Base-by-base conservation (phyloP, 2,797 vertebrate species). In the Sitta carolinensis region DNA sequence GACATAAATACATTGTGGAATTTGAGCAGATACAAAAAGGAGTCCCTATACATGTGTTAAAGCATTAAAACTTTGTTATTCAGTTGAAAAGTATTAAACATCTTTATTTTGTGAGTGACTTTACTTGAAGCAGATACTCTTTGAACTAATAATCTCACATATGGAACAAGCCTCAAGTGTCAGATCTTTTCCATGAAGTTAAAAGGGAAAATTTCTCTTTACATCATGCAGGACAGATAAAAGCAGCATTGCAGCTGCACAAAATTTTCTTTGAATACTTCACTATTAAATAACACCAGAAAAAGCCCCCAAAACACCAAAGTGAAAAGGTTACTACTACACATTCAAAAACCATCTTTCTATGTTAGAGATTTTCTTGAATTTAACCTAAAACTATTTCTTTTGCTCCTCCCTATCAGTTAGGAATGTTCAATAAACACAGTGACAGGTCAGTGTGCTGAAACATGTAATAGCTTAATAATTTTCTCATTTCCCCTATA, bases 301-400 rank as follows among this genome's bases (percentile, higher is more conserved):
- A 55, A 70, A 69, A 58, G 58, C 4, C 0, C 48, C 19, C 61
- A n/a, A 74, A 34, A 3, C 3, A 4, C 3, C 5, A 1, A 68
- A 73, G 16, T 8, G 62, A 26, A 69, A 83, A 57, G 6, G 13
- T 30, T 83, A 75, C 7, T 68, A 16, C 27, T 67, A 9, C 38
- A 70, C 7, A 59, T 36, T 36, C 32, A 59, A 38, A 67, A 87
- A 55, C 8, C 6, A 5, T 40, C 16, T 58, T 27, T 34, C 3
- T 76, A 1, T 82, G 16, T 45, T 67, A 47, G 30, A 63, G 9
- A 85, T 18, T 11, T 79, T 51, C 51, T 67, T 75, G 47, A 82
- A 68, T 79, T 64, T 30, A 59, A 36, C 11, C 47, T 73, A 15
- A 75, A 87, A 63, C 52, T 13, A 30, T 57, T 85, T 83, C 6